A percentile compares a stretch with the other conserved stretches of the same genome.
Conservation (phyloP, 37 sponge, comb jelly and placozoan genomes). For the Dysidea cf. avara region DNA sequence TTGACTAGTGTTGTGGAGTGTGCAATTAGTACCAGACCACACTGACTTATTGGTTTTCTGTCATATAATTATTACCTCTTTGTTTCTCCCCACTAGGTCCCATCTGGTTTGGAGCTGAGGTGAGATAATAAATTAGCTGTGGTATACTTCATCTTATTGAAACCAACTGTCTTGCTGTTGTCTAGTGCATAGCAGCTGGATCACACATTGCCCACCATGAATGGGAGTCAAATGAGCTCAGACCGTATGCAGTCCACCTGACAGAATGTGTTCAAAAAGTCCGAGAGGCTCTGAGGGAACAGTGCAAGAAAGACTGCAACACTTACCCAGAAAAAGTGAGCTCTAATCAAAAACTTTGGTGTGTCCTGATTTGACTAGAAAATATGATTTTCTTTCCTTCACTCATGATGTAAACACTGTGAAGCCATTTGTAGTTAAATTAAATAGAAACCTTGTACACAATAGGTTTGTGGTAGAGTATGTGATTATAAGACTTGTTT, state of each 20-base stretch:
- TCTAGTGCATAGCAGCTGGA: slow-evolving; percentile 84
- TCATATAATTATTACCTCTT: no score
- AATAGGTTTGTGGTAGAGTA: no score
- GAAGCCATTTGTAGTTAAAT: no score
- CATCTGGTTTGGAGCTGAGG: slow-evolving; percentile 92
- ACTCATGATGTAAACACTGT: no score
- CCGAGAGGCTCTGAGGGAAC: slow-evolving; percentile 50
- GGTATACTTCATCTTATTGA: not conserved
- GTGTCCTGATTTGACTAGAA: not conserved
- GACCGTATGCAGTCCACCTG: slow-evolving; percentile 71
- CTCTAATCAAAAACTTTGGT: no score
- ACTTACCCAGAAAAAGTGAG: no score
- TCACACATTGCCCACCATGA: slow-evolving; percentile 79
- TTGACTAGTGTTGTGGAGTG: not conserved
- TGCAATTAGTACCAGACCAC: no score
- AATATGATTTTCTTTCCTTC: not conserved
- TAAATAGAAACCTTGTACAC: no score
- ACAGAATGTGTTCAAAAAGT: slow-evolving; percentile 59
- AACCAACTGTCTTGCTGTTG: not conserved
- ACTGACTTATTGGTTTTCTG: no score
- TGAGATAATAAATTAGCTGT: slow-evolving; percentile 18
- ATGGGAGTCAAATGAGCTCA: slow-evolving; percentile 68
- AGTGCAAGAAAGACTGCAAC: no score
- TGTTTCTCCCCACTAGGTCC: slow-evolving; percentile 47
- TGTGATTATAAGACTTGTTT: no score